phyloP scores from a whole-genome alignment of 2,888 invertebrate species.

The Drosophila melanosoma region DNA sequence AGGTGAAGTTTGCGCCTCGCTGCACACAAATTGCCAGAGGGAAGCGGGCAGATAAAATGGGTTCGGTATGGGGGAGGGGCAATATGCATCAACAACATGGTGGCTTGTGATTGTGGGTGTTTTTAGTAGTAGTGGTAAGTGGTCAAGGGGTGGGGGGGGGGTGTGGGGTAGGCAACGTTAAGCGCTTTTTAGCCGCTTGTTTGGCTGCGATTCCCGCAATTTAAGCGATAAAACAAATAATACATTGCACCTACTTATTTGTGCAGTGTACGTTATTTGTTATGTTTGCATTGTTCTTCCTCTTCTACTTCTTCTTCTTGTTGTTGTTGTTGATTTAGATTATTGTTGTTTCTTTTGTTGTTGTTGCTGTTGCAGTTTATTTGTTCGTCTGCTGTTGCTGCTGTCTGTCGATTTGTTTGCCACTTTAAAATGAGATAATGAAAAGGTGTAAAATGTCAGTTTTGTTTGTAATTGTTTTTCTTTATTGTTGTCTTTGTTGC shows the following conservation, averaged over 20 bases:
- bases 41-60: background rate
- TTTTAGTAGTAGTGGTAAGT: background rate
- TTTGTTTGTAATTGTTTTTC: constrained; percentile 58
- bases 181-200: constrained; percentile 79
- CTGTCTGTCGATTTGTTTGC: constrained; percentile 70
- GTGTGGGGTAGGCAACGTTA: constrained; percentile 55
- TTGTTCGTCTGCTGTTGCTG: constrained; percentile 34
- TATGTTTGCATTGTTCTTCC: constrained; percentile 46
- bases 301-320: constrained; percentile 16
- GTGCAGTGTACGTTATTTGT: constrained; percentile 49
- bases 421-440: constrained; percentile 62
- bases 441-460: constrained; percentile 80
- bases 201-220: constrained; percentile 63
- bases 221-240: constrained; percentile 80
- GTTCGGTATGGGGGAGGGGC: background rate
- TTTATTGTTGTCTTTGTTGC: constrained; percentile 60
- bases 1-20: constrained; percentile 60
- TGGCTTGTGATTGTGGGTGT: constrained; percentile 33
- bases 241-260: constrained; percentile 79
- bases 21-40: constrained; percentile 65
- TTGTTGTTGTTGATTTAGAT: background rate
- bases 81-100: constrained; percentile 16
- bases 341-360: constrained; percentile 6
- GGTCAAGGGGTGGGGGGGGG: background rate
- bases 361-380: constrained; percentile 43